Evolutionary conservation across 2,888 invertebrate genomes (phyloP).

Genomic region (Rhamnusium bicolor): DNA sequence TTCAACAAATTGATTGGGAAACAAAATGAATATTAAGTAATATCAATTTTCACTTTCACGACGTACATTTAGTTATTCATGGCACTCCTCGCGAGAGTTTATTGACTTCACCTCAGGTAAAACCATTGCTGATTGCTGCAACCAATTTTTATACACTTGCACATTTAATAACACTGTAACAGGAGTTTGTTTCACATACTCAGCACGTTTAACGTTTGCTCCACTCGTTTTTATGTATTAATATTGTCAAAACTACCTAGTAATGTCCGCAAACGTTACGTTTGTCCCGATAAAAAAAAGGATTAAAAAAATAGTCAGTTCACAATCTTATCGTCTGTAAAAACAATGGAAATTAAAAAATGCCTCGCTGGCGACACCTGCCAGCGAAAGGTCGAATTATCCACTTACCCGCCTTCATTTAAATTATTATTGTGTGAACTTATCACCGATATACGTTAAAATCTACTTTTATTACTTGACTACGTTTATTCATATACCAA

Average conservation of each 20-base stretch:
- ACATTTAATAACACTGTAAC: conserved; percentile 43
- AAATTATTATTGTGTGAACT: conserved; percentile 21
- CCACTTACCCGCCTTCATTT: conserved; percentile 42
- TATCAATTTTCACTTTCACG: conserved; percentile 70
- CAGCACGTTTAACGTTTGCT: background rate
- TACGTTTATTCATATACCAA: background rate
- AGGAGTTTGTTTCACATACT: conserved; percentile 29
- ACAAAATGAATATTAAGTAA: conserved; percentile 61
- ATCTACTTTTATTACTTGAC: background rate
- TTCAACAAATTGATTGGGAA: conserved; percentile 26
- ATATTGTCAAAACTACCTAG: conserved; percentile 1
- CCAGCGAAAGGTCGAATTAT: conserved; percentile 33
- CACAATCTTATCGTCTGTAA: conserved; percentile 59
- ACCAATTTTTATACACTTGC: conserved; percentile 50
- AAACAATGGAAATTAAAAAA: conserved; percentile 66
- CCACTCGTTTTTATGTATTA: conserved; percentile 10
- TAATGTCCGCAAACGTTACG: conserved; percentile 26
- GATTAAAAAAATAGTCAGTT: conserved; percentile 56
- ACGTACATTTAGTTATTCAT: conserved; percentile 63
- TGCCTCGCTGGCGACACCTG: conserved; percentile 55
- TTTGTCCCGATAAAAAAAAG: conserved; percentile 48
- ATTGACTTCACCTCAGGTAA: conserved; percentile 70
- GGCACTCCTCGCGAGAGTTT: conserved; percentile 71
- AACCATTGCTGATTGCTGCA: conserved; percentile 44
- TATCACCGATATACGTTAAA: background rate